phyloP scores from a whole-genome alignment of 1,140 invertebrate genomes.

The Pseudomyrmex gracilis region DNA sequence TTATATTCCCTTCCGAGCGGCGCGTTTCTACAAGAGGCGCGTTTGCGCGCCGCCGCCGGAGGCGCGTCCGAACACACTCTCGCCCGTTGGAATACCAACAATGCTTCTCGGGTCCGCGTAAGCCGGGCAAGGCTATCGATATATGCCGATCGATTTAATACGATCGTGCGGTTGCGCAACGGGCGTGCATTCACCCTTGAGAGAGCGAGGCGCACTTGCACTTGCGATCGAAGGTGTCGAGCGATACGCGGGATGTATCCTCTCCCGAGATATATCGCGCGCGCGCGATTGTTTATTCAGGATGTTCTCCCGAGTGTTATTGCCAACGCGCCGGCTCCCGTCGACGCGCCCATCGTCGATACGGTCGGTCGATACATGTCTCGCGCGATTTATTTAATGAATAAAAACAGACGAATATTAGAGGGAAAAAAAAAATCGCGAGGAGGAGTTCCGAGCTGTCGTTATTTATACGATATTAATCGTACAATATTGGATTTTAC shows the following conservation, averaged over 20 bases:
- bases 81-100: constrained; percentile 64
- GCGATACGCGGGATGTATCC: constrained; percentile 37
- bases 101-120: constrained; percentile 24
- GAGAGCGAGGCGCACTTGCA: constrained; percentile 50
- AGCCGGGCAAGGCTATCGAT: constrained; percentile 61
- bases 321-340: constrained; percentile 26
- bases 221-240: constrained; percentile 13
- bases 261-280: constrained; percentile 33
- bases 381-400: too few relatives aligned
- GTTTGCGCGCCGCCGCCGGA: constrained; percentile 4
- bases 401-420: not conserved
- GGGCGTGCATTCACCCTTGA: constrained; percentile 66
- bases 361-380: not conserved
- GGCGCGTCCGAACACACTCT: constrained; percentile 15
- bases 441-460: not conserved
- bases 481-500: not conserved
- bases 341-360: constrained; percentile 15
- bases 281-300: constrained; percentile 58
- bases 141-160: constrained; percentile 65
- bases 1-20: constrained; percentile 37
- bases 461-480: not conserved
- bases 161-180: constrained; percentile 68
- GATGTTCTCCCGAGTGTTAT: constrained; percentile 35
- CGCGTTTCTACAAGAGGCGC: constrained; percentile 56
- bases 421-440: not conserved